Evolutionary conservation across 2,113 vertebrate species (phyloP).

Genomic region (Helogale parvula): DNA sequence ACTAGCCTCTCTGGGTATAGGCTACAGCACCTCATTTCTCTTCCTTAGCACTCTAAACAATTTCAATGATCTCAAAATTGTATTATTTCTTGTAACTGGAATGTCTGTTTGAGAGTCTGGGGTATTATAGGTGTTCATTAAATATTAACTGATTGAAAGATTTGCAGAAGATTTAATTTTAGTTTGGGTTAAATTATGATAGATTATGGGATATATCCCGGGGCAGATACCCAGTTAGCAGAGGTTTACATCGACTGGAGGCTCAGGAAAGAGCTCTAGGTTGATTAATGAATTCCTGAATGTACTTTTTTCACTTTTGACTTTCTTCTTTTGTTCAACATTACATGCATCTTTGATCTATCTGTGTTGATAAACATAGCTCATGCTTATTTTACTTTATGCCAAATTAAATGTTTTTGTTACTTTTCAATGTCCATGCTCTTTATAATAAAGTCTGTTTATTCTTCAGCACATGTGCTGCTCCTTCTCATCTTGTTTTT

Average conservation of each 20-base stretch:
- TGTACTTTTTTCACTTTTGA: background rate
- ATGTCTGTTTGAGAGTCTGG: background rate
- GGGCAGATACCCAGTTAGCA: background rate
- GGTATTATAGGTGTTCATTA: background rate
- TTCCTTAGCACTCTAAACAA: background rate
- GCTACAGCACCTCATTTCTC: background rate
- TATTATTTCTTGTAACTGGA: background rate
- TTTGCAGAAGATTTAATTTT: background rate
- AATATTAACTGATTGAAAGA: background rate
- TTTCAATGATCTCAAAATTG: background rate
- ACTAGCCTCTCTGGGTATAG: background rate
- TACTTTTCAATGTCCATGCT: background rate
- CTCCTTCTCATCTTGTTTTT: background rate
- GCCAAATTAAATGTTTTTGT: background rate
- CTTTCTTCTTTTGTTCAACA: conserved; percentile 3
- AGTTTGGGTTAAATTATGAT: background rate
- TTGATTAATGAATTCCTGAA: background rate
- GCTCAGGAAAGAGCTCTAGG: background rate
- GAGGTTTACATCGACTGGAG: background rate
- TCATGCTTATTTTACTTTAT: conserved; percentile 15
- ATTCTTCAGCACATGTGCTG: background rate
- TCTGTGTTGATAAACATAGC: background rate
- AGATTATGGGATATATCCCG: background rate
- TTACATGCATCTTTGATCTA: background rate
- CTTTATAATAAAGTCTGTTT: background rate